Percentiles rank a stretch among this genome's conserved stretches.
phyloP scores from a whole-genome alignment of 2,888 invertebrate species.

The Paralinhomoeus sp. region DNA sequence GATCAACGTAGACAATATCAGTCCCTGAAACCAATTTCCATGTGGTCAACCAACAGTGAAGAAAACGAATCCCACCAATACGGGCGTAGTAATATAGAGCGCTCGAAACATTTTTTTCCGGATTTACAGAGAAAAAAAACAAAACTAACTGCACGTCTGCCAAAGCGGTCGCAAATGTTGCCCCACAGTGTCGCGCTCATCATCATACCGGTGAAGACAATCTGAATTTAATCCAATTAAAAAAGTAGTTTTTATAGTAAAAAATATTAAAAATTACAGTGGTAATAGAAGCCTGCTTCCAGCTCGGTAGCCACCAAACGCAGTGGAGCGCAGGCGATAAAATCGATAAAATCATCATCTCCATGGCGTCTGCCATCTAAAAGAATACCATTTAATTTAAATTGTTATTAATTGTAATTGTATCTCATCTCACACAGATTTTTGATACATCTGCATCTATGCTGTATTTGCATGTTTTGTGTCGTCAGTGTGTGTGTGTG shows the following conservation, averaged over 20 bases:
- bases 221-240: slow-evolving; percentile 1
- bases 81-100: no score
- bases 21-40: no score
- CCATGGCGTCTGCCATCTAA: slow-evolving; percentile 96
- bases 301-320: slow-evolving; percentile 70
- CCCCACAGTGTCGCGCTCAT: slow-evolving; percentile 85
- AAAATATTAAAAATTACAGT: slow-evolving; percentile 40
- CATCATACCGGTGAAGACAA: slow-evolving; percentile 73
- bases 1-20: slow-evolving; percentile 64
- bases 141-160: slow-evolving; percentile 12
- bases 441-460: no score
- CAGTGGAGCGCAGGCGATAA: slow-evolving; percentile 77
- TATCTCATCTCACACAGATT: no score
- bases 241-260: background rate
- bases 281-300: slow-evolving; percentile 73
- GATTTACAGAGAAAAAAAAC: background rate
- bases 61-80: no score
- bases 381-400: no score
- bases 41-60: no score
- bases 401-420: no score
- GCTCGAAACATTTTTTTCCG: no score
- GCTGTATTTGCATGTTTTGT: background rate
- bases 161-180: slow-evolving; percentile 50
- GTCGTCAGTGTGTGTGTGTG: background rate
- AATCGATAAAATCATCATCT: slow-evolving; percentile 85